Base-by-base conservation (phyloP, 2,113 vertebrate species). In the Bagarius yarrelli region DNA sequence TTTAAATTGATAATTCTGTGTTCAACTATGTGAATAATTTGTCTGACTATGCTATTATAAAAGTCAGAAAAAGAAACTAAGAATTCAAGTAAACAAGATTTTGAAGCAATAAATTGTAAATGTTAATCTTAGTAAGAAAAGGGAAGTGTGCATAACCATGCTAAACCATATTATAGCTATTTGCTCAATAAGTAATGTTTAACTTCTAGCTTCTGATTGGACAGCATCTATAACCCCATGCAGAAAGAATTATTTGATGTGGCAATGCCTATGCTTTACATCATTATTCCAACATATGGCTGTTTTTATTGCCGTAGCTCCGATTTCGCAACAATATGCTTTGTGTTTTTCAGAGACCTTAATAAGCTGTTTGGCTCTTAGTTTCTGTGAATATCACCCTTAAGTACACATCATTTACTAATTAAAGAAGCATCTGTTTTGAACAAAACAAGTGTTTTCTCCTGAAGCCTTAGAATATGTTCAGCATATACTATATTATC, bases 401-500 rank as follows among this genome's bases (percentile, higher is more conserved):
- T 74, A 64, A 59, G 70, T 53, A 74, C 71, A 71, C 55, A 79
- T 82, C 81, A 83, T 83, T 55, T 59, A 76, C 57, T 71, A 82
- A 86, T 85, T 83, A 57, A 63, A 82, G 63, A 59, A 66, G 44
- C 47, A 25, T 83, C 9, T 73, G 32, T 53, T 76, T 63, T 76
- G 61, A 76, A 53, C 36, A 32, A 69, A 67, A 32, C 47, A 64
- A 25, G 19, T 14, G 25, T 60, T 67, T 15, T 57, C 47, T n/a
- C n/a, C n/a, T 44, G 23, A 12, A 60, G n/a, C 13, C 34, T 25
- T 53, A 47, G 25, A 79, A 40, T 85, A 82, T 82, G 81, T 89
- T 83, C 78, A 84, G 86, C 88, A 89, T 88, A 80, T 88, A 59
- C 1, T 25, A 79, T 60, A 50, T 78, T 85, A 86, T 80, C 81